Conservation (phyloP, 2,113 vertebrate genomes). For the Salvelinus alpinus region DNA sequence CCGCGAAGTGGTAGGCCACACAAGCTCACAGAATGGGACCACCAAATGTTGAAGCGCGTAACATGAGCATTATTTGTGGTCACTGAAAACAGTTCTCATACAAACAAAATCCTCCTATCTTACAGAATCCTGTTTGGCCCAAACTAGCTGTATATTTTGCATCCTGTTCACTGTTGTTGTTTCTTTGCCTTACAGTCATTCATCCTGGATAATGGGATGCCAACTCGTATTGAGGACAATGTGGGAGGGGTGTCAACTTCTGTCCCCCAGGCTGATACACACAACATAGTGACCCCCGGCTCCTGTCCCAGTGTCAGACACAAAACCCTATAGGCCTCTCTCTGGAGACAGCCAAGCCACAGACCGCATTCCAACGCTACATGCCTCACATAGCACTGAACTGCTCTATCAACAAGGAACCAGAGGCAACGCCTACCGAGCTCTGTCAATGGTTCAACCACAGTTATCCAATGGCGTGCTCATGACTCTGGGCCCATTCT, state of each 20-base stretch:
- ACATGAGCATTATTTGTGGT: constrained; percentile 9
- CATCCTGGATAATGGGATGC: neutral
- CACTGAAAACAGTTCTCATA: constrained; percentile 34
- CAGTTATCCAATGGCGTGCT: neutral
- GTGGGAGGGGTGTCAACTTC: neutral
- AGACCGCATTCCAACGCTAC: constrained; percentile 64
- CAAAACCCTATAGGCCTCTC: constrained; percentile 39
- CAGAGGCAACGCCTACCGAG: constrained; percentile 13
- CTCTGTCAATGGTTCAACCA: constrained; percentile 27
- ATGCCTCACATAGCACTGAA: constrained; percentile 44
- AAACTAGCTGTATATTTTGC: constrained; percentile 26
- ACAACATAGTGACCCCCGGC: constrained; percentile 19
- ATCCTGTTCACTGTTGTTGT: constrained; percentile 48
- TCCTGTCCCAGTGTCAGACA: constrained; percentile 36
- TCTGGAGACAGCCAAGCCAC: constrained; percentile 46
- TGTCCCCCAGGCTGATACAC: neutral
- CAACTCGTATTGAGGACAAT: neutral
- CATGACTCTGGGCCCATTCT: constrained; percentile 25
- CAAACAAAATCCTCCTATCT: constrained; percentile 40
- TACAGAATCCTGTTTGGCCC: constrained; percentile 31
- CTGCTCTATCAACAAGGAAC: constrained; percentile 58
- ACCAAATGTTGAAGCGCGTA: neutral
- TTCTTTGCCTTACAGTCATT: constrained; percentile 26
- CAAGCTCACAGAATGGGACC: too few relatives aligned
- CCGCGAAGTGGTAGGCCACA: too few relatives aligned